phyloP scores from a whole-genome alignment of 1,140 invertebrate genomes.

The Nebria ingens region DNA sequence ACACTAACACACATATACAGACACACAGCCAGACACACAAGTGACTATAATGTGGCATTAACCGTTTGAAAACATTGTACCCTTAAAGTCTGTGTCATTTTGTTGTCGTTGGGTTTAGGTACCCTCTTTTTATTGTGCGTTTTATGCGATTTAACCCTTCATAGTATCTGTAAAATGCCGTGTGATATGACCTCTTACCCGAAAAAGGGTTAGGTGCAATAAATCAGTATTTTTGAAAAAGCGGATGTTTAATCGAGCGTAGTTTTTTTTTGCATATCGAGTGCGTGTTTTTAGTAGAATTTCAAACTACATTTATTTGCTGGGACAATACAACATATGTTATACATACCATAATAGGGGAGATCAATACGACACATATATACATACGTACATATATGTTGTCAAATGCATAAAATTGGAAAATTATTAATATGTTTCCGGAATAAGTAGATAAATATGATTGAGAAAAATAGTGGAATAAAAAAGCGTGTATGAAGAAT shows the following conservation, averaged over 20 bases:
- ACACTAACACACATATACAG: no score
- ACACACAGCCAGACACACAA: no score
- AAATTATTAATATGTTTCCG: no score
- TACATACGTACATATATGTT: no score
- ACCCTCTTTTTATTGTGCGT: constrained; percentile 16
- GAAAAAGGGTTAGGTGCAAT: constrained; percentile 12
- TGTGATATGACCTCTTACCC: constrained; percentile 13
- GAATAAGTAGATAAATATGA: no score
- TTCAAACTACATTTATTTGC: not conserved
- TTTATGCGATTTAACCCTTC: constrained; percentile 15
- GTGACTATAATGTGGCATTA: no score
- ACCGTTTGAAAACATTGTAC: no score
- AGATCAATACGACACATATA: not conserved
- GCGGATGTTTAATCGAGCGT: not conserved
- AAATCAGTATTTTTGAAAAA: constrained; percentile 11
- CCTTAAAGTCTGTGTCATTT: constrained; percentile 24
- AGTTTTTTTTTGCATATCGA: not conserved
- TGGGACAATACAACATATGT: not conserved
- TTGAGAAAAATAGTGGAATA: no score
- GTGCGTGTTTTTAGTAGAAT: not conserved
- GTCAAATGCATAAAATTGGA: no score
- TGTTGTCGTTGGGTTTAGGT: no score
- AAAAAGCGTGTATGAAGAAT: no score
- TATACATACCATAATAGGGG: no score
- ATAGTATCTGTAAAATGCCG: constrained; percentile 10